Evolutionary conservation across 1,140 invertebrate species (phyloP), one percentile per base, ranked within the genome.

Genomic region (Apis laboriosa): DNA sequence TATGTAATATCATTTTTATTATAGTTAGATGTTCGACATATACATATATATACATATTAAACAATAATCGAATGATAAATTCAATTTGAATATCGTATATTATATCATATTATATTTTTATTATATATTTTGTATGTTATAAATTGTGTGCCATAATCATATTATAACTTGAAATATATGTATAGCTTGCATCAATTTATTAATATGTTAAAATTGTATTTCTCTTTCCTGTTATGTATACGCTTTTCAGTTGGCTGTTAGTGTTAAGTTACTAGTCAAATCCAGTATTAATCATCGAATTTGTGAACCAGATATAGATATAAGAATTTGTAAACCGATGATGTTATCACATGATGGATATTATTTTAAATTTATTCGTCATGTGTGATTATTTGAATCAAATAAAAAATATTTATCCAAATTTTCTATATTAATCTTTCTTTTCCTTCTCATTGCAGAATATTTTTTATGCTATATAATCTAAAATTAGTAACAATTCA

Each of bases 251-350:
- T 24, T 24, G n/a, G 49, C 15, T 64, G 12, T 53, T 24, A 84
- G 77, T 53, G 1, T 73, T 76, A 56, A 49, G 12, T 66, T 64
- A 66, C 87, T 88, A 88, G 87, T 89, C 88, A 87, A 80, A 64
- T 49, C 21, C 88, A 90, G 88, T 90, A 90, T 90, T 90, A 89
- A 34, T 28, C 60, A 64, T 72, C 49, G 7, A 83, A 58, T 63
- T 55, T n/a, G 19, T 61, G 24, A 15, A 56, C 21, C 64, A 24
- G 9, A 55, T 21, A 63, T 24, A 63, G 13, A 34, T 64, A 2
- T 9, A 15, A 64, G 28, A 19, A 28, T 28, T n/a, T 63, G 61
- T 63, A 63, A 24, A 63, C 55, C 55, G 17, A 68, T 9, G 56
- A 72, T n/a, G 28, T 24, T 74, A 43, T 43, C 61, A 21, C 60